Percentiles rank a stretch among this genome's conserved stretches.
phyloP scores from a whole-genome alignment of 1,140 invertebrate genomes.

The Lasioglossum albipes region DNA sequence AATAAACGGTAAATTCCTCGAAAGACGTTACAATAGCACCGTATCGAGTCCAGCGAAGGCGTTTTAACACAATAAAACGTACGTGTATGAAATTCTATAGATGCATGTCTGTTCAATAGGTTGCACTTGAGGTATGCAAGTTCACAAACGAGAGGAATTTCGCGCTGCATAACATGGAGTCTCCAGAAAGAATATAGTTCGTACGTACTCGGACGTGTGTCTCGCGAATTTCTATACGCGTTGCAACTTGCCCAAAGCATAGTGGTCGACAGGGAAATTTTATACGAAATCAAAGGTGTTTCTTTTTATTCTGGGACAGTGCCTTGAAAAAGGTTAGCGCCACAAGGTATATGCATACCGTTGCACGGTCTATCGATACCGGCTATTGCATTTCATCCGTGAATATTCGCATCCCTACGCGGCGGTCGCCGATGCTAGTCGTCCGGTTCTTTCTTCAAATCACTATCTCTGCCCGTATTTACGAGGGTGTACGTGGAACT shows the following conservation, averaged over 20 bases:
- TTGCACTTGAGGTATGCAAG: background rate
- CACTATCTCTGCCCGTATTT: background rate
- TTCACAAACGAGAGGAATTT: background rate
- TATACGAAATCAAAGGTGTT: slow-evolving; percentile 25
- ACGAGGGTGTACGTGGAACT: background rate
- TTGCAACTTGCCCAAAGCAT: background rate
- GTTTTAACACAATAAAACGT: background rate
- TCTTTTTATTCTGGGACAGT: background rate
- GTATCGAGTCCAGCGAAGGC: too few species aligned
- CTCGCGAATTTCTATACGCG: background rate
- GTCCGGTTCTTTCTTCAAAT: slow-evolving; percentile 5
- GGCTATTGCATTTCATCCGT: slow-evolving; percentile 32
- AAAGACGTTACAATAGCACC: too few species aligned
- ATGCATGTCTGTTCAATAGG: background rate
- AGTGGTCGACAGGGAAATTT: slow-evolving; percentile 14
- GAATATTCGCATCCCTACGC: slow-evolving; percentile 19
- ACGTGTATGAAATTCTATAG: background rate
- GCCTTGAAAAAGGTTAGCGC: slow-evolving; percentile 13
- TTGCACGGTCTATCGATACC: slow-evolving; percentile 28
- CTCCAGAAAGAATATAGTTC: slow-evolving; percentile 4
- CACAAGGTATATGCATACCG: slow-evolving; percentile 25
- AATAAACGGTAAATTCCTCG: too few species aligned
- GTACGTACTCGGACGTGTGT: background rate
- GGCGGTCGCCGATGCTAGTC: background rate
- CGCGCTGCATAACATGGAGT: background rate